Percentiles rank a stretch among this genome's conserved stretches.
Conservation (phyloP, 2,888 invertebrate species). For the Pristionchus japonicus region DNA sequence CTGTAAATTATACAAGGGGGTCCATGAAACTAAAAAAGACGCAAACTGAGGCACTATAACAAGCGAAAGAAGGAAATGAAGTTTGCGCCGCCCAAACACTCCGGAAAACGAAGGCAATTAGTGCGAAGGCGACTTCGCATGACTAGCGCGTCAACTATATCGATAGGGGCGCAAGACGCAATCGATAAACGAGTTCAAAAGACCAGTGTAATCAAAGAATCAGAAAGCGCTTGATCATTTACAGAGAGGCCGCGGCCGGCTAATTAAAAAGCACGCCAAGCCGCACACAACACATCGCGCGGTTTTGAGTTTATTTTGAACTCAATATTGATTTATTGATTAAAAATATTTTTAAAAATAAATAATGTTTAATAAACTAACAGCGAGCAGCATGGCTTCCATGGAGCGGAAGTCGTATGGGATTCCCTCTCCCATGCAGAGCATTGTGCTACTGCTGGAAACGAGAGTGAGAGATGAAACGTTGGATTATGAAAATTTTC, state of each 20-base stretch:
- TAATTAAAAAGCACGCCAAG: not conserved
- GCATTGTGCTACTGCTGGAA: not conserved
- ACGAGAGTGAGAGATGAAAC: not conserved
- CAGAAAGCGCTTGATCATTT: not conserved
- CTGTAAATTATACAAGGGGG: too few relatives aligned
- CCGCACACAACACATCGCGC: not conserved
- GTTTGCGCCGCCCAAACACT: not conserved
- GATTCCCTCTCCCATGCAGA: constrained; percentile 6
- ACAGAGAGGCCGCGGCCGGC: not conserved
- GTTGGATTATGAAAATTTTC: constrained; percentile 15
- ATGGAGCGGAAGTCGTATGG: not conserved
- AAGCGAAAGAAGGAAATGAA: not conserved
- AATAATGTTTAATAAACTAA: not conserved
- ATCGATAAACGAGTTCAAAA: not conserved
- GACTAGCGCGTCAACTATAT: not conserved
- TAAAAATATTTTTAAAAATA: not conserved
- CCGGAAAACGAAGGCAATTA: constrained; percentile 6
- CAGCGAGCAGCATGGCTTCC: not conserved
- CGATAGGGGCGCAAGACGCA: not conserved
- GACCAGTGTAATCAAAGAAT: not conserved
- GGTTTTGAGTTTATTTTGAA: not conserved
- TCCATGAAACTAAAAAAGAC: not conserved
- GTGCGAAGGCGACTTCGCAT: not conserved
- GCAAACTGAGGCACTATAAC: not conserved
- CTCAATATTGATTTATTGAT: not conserved